Conservation (phyloP, 2,797 vertebrate genomes). For the Rhinella marina region DNA sequence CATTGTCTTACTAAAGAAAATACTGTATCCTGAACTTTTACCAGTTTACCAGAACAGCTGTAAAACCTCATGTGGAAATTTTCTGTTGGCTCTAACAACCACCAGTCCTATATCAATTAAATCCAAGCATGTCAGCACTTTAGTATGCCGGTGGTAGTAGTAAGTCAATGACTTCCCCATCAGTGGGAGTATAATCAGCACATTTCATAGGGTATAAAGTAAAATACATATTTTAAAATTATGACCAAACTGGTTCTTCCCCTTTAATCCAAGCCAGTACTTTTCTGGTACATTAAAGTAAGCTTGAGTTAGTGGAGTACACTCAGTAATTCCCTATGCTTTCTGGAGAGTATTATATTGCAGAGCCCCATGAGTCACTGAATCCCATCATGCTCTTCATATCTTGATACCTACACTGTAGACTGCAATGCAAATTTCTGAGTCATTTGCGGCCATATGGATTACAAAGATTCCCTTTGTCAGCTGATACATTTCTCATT, state of each 20-base stretch:
- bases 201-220: background rate
- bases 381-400: slow-evolving; percentile 30
- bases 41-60: background rate
- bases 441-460: slow-evolving; percentile 55
- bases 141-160: background rate
- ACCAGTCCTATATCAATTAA: background rate
- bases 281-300: slow-evolving; percentile 16
- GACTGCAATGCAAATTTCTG: slow-evolving; percentile 41
- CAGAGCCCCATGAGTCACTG: slow-evolving; percentile 51
- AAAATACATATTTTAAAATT: background rate
- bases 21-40: background rate
- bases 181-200: background rate
- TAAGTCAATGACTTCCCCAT: background rate
- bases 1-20: no score
- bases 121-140: slow-evolving; percentile 9
- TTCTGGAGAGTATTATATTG: slow-evolving; percentile 58
- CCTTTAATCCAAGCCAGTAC: slow-evolving; percentile 1
- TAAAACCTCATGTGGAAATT: background rate
- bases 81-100: background rate
- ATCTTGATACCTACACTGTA: slow-evolving; percentile 48
- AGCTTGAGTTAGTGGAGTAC: slow-evolving; percentile 33
- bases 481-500: slow-evolving; percentile 41
- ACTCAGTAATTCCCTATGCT: slow-evolving; percentile 34
- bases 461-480: slow-evolving; percentile 58
- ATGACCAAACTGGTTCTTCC: background rate